Conservation (phyloP, 2,797 vertebrate species). For the Gymnodraco acuticeps region DNA sequence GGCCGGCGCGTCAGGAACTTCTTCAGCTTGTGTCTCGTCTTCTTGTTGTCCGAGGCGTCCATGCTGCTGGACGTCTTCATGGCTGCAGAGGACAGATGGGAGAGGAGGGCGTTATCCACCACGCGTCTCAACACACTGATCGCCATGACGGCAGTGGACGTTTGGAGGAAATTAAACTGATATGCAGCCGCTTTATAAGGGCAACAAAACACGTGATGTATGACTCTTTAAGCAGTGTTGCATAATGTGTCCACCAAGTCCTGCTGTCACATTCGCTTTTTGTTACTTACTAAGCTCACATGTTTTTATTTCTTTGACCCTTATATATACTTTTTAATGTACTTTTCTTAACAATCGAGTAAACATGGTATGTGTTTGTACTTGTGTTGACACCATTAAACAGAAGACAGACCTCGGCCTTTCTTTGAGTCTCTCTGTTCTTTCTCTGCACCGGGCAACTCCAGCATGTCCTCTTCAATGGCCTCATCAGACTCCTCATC, state of each 20-base stretch:
- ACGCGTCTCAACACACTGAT: conserved; percentile 26
- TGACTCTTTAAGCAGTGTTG: neutral
- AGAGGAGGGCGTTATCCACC: conserved; percentile 35
- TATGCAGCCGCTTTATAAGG: conserved; percentile 19
- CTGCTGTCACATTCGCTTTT: neutral
- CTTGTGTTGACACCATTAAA: neutral
- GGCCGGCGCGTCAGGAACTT: conserved; percentile 96
- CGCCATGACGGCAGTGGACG: conserved; percentile 1
- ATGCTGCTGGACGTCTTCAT: conserved; percentile 88
- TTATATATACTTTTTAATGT: too few relatives aligned
- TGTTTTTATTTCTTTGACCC: too few relatives aligned
- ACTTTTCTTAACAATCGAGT: neutral
- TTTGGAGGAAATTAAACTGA: conserved; percentile 14
- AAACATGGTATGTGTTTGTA: neutral
- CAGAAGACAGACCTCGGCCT: conserved; percentile 83
- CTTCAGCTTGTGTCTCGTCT: conserved; percentile 96
- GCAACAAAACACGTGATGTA: neutral
- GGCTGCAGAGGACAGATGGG: conserved; percentile 74
- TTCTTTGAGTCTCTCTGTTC: conserved; percentile 93
- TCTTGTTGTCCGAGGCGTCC: conserved; percentile 94
- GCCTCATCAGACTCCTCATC: conserved; percentile 94
- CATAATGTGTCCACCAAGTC: neutral
- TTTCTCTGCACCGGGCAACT: conserved; percentile 93
- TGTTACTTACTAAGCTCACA: too few relatives aligned
- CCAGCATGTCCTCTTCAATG: conserved; percentile 92